A percentile compares a stretch with the other conserved stretches of the same genome.
Conservation (phyloP, 2,113 vertebrate species). For the Neodon shergylaensis region DNA sequence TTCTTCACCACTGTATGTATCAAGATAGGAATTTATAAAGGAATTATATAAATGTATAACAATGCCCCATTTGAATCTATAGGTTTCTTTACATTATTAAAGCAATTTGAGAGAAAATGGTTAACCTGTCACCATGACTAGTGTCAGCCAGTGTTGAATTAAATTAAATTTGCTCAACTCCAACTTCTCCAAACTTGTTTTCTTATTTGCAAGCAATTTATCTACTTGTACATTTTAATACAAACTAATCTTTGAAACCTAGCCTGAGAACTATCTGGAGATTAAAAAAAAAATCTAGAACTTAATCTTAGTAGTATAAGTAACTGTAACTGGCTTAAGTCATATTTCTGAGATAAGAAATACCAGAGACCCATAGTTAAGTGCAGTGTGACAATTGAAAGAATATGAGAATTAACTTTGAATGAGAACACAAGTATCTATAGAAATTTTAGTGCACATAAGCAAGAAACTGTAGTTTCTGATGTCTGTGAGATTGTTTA, state of each 20-base stretch:
- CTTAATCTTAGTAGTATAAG: constrained; percentile 8
- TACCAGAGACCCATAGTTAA: not conserved
- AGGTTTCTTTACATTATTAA: constrained; percentile 74
- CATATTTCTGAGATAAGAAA: constrained; percentile 52
- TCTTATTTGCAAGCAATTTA: not conserved
- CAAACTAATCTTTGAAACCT: constrained; percentile 75
- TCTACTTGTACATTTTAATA: constrained; percentile 44
- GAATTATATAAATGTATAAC: constrained; percentile 73
- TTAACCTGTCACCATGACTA: constrained; percentile 62
- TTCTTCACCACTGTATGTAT: constrained; percentile 65
- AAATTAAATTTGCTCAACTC: constrained; percentile 47
- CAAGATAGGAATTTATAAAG: constrained; percentile 73
- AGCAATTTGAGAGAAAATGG: constrained; percentile 79
- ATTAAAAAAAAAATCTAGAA: not conserved
- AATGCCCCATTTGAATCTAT: constrained; percentile 71
- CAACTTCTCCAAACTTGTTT: constrained; percentile 31
- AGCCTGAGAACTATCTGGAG: constrained; percentile 52
- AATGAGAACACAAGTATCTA: constrained; percentile 37
- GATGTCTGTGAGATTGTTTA: constrained; percentile 72
- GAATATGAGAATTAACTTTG: constrained; percentile 69
- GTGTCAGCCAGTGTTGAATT: constrained; percentile 14
- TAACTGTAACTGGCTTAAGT: not conserved
- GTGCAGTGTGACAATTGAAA: constrained; percentile 40
- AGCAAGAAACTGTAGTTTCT: constrained; percentile 65
- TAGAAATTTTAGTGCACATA: constrained; percentile 67